These are phyloP conservation scores for Phrixothrix hirtus DNA, from an alignment of 2,888 invertebrate species.

Conservation along the genomic window DNA sequence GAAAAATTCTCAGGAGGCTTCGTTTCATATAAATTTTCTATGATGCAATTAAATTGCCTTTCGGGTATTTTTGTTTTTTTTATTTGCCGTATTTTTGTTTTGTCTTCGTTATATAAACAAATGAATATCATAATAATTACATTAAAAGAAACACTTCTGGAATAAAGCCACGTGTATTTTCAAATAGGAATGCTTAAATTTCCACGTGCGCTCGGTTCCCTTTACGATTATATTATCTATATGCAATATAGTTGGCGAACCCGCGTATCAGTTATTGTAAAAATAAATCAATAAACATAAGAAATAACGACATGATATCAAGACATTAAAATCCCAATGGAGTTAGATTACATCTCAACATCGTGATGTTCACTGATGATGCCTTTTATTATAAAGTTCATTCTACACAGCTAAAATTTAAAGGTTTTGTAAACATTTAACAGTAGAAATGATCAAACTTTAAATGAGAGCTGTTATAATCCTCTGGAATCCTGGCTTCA, in stretches of 20 bases:
- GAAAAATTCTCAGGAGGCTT: constrained; percentile 51
- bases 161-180: constrained; percentile 1
- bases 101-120: constrained; percentile 15
- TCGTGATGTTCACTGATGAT: constrained; percentile 30
- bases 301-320: constrained; percentile 35
- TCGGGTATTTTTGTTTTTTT: constrained; percentile 38
- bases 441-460: neutral
- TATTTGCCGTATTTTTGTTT: constrained; percentile 40
- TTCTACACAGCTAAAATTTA: constrained; percentile 27
- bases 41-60: constrained; percentile 50
- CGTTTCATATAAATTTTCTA: constrained; percentile 52
- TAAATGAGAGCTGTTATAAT: neutral
- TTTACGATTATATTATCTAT: constrained; percentile 21
- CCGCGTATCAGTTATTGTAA: constrained; percentile 30
- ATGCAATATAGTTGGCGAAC: constrained; percentile 14
- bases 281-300: constrained; percentile 38
- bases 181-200: neutral
- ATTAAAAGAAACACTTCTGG: constrained; percentile 1
- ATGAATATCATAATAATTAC: constrained; percentile 6
- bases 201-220: neutral
- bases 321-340: constrained; percentile 37
- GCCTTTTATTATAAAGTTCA: constrained; percentile 28
- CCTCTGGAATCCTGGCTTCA: neutral
- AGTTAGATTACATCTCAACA: constrained; percentile 35
- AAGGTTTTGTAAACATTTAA: neutral